Percentiles rank a stretch among this genome's conserved stretches.
These are phyloP conservation scores for Brachyopa scutellaris DNA, from an alignment of 2,888 invertebrate species.

Conservation along the genomic window DNA sequence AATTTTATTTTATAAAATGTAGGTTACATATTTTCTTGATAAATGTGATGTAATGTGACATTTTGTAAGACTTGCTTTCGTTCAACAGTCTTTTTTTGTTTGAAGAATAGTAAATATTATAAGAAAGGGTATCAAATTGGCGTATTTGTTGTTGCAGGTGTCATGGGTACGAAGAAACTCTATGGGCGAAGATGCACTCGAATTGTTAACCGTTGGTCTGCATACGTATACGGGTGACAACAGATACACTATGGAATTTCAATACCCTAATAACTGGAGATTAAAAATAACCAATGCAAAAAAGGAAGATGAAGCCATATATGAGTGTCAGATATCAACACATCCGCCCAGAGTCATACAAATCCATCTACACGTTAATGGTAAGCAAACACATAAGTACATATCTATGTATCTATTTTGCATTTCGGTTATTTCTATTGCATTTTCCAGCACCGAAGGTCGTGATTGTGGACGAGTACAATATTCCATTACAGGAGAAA, in stretches of 20 bases:
- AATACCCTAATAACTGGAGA: slow-evolving; percentile 84
- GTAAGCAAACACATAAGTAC: slow-evolving; percentile 79
- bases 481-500: slow-evolving; percentile 83
- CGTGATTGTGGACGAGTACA: slow-evolving; percentile 83
- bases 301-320: slow-evolving; percentile 83
- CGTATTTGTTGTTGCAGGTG: slow-evolving; percentile 82
- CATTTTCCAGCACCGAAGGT: slow-evolving; percentile 83
- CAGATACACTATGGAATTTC: slow-evolving; percentile 84
- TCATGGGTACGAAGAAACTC: slow-evolving; percentile 87
- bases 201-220: slow-evolving; percentile 86
- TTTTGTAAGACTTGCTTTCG: no score
- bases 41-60: no score
- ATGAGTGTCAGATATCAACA: slow-evolving; percentile 84
- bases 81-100: no score
- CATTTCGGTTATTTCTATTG: slow-evolving; percentile 1
- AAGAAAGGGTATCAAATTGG: no score
- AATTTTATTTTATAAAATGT: no score
- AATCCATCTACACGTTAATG: slow-evolving; percentile 83
- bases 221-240: slow-evolving; percentile 87
- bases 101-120: no score
- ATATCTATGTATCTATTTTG: neutral
- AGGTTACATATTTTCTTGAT: no score
- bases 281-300: slow-evolving; percentile 83
- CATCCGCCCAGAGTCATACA: slow-evolving; percentile 83
- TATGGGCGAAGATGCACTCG: slow-evolving; percentile 85